These are phyloP conservation scores for Mimumesa dahlbomi DNA, from an alignment of 2,888 invertebrate genomes.

Conservation along the genomic window DNA sequence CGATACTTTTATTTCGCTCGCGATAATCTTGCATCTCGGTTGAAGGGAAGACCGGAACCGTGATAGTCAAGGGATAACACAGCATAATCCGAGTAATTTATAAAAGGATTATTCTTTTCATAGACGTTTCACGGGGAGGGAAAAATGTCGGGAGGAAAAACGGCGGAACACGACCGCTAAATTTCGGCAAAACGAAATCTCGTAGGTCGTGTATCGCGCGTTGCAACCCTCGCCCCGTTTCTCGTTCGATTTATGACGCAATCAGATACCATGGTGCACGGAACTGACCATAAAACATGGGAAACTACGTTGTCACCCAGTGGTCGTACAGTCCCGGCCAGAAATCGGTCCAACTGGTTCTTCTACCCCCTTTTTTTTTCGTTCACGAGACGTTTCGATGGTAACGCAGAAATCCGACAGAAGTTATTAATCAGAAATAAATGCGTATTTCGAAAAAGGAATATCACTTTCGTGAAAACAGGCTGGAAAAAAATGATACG, in stretches of 20 bases:
- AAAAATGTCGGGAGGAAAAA: slow-evolving; percentile 25
- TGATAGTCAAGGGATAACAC: too few relatives aligned
- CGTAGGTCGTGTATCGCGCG: slow-evolving; percentile 66
- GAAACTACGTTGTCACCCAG: slow-evolving; percentile 75
- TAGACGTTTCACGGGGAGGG: slow-evolving; percentile 13
- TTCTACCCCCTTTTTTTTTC: slow-evolving; percentile 31
- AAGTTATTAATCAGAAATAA: slow-evolving; percentile 55
- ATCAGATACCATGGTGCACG: slow-evolving; percentile 76
- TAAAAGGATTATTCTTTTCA: neutral
- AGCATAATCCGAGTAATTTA: slow-evolving; percentile 13
- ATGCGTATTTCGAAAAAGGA: slow-evolving; percentile 24
- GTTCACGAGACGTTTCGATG: slow-evolving; percentile 16
- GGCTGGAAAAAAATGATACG: neutral
- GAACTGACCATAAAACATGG: slow-evolving; percentile 76
- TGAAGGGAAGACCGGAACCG: too few relatives aligned
- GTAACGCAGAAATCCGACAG: slow-evolving; percentile 22
- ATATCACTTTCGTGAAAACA: slow-evolving; percentile 3
- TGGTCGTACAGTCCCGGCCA: slow-evolving; percentile 63
- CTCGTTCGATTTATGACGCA: slow-evolving; percentile 77
- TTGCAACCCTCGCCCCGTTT: slow-evolving; percentile 60
- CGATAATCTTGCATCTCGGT: too few relatives aligned
- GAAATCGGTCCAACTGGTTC: slow-evolving; percentile 47
- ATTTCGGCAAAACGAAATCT: slow-evolving; percentile 68
- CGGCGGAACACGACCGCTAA: slow-evolving; percentile 60
- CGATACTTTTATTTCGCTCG: too few relatives aligned